Percentiles rank a stretch among this genome's conserved stretches.
Evolutionary conservation across 2,888 invertebrate genomes (phyloP).

Genomic region (Phanerotoma sp.): DNA sequence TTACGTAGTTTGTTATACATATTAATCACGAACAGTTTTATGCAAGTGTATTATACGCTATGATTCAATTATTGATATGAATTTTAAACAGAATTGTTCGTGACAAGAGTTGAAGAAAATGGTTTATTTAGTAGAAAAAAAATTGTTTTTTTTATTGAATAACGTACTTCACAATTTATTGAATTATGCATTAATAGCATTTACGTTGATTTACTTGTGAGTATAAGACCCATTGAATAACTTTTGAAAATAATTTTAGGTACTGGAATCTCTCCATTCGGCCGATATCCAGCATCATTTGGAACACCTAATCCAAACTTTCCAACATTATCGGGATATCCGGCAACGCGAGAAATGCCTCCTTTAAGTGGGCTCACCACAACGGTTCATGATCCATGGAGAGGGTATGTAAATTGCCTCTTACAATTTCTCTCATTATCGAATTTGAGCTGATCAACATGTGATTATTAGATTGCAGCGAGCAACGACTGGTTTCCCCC

Average conservation of each 20-base stretch:
- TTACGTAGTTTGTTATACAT: no score
- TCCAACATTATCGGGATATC: slow-evolving; percentile 70
- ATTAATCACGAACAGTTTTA: no score
- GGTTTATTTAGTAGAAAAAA: no score
- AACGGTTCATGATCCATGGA: slow-evolving; percentile 69
- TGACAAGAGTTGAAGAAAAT: no score
- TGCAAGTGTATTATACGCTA: no score
- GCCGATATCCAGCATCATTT: slow-evolving; percentile 72
- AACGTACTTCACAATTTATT: no score
- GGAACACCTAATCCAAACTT: slow-evolving; percentile 68
- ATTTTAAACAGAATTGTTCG: no score
- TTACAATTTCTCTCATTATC: background rate
- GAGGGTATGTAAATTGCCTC: slow-evolving; percentile 59
- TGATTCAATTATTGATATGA: no score
- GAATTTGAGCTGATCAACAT: slow-evolving; percentile 3
- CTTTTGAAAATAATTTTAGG: slow-evolving; percentile 57
- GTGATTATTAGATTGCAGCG: slow-evolving; percentile 60
- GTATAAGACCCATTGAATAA: background rate
- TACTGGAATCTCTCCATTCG: slow-evolving; percentile 77
- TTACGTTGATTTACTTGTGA: no score
- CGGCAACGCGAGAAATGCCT: slow-evolving; percentile 64
- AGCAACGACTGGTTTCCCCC: slow-evolving; percentile 63
- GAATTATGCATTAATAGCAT: no score
- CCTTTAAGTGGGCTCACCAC: slow-evolving; percentile 56
- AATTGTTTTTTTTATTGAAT: no score